Percentiles rank a stretch among this genome's conserved stretches.
These are phyloP conservation scores for Cataglyphis cursor DNA, from an alignment of 2,888 invertebrate species.

Conservation along the genomic window DNA sequence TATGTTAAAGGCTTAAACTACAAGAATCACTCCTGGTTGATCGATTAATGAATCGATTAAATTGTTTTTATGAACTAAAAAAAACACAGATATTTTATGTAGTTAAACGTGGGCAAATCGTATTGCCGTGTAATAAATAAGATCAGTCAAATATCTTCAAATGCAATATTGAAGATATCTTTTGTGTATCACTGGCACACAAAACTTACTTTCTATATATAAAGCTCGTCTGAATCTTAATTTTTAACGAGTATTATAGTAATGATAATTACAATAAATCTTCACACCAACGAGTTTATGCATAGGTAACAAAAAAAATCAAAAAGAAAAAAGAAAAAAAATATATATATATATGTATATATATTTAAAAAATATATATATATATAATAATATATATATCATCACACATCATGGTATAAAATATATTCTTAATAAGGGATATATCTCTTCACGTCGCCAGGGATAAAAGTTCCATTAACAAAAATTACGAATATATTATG, in stretches of 20 bases:
- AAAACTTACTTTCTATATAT: slow-evolving; percentile 18
- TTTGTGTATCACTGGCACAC: not conserved
- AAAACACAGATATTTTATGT: slow-evolving; percentile 18
- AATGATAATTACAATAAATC: not conserved
- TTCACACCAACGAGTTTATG: slow-evolving; percentile 33
- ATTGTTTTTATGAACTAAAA: slow-evolving; percentile 26
- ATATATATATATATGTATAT: slow-evolving; percentile 7
- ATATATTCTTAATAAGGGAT: too few relatives aligned
- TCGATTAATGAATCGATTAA: not conserved
- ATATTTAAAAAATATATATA: not conserved
- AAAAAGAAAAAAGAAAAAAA: not conserved
- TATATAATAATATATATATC: not conserved
- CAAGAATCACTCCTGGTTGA: not conserved
- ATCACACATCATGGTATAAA: not conserved
- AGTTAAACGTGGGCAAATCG: slow-evolving; percentile 27
- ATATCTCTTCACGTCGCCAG: not conserved
- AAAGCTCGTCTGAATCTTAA: slow-evolving; percentile 15
- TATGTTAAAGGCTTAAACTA: slow-evolving; percentile 24
- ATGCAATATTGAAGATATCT: slow-evolving; percentile 12
- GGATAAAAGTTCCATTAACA: not conserved
- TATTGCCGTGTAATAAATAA: slow-evolving; percentile 55
- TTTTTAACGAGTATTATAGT: slow-evolving; percentile 13
- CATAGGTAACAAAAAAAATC: slow-evolving; percentile 8
- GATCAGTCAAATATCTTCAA: slow-evolving; percentile 54
- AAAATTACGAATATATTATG: not conserved